These are phyloP conservation scores for Dasyurus viverrinus DNA, from an alignment of 2,113 vertebrate genomes.

Conservation along the genomic window DNA sequence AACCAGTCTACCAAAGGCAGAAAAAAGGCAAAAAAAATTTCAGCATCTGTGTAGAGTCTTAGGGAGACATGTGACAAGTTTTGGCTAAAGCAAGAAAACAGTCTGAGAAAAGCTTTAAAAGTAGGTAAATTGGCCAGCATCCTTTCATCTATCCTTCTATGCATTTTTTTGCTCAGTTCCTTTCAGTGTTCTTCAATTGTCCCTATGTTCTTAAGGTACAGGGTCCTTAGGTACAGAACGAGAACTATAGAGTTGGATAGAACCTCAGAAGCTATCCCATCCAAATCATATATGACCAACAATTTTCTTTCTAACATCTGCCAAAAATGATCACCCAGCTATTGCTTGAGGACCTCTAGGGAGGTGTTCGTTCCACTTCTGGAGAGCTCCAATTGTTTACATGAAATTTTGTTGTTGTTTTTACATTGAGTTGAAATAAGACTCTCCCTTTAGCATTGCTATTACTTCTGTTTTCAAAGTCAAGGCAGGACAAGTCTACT, in stretches of 20 bases:
- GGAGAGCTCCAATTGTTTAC: background rate
- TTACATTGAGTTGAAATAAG: background rate
- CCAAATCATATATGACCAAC: background rate
- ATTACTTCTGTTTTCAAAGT: background rate
- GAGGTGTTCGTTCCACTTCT: background rate
- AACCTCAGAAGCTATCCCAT: background rate
- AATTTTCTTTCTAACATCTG: background rate
- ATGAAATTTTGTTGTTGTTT: background rate
- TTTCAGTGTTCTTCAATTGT: background rate
- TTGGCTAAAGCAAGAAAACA: background rate
- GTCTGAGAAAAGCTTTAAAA: background rate
- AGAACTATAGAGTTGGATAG: background rate
- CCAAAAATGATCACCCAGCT: background rate
- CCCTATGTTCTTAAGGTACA: background rate
- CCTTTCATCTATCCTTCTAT: background rate
- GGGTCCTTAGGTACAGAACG: too few species aligned
- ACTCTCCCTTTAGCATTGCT: background rate
- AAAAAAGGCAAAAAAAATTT: background rate
- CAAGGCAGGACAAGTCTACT: background rate
- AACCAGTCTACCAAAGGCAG: constrained; percentile 14
- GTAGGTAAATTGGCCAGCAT: background rate
- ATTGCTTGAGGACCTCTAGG: background rate
- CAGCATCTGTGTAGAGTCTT: background rate
- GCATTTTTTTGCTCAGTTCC: background rate
- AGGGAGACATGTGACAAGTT: background rate